Conservation (phyloP, 2,113 vertebrate genomes). For the Macroglossus sobrinus region DNA sequence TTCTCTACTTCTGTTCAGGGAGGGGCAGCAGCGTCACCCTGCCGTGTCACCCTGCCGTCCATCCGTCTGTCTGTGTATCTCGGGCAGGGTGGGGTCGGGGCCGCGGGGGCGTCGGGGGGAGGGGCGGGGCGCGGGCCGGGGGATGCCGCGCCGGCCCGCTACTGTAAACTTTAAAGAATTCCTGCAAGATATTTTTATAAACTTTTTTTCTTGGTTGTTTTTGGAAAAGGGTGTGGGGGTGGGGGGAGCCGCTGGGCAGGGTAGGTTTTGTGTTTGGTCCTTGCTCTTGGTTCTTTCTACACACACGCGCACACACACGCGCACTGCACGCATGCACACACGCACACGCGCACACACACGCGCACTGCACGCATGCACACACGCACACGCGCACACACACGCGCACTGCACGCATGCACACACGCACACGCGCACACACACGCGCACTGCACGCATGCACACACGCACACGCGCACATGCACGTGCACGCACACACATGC, state of each 20-base stretch:
- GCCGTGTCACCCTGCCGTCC: neutral
- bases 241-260: slow-evolving; percentile 67
- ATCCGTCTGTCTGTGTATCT: neutral
- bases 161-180: slow-evolving; percentile 90
- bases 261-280: slow-evolving; percentile 83
- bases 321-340: slow-evolving; percentile 52
- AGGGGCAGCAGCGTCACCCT: slow-evolving; percentile 11
- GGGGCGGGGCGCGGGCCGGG: slow-evolving; percentile 75
- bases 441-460: too few species aligned
- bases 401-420: too few species aligned
- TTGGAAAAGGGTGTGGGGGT: slow-evolving; percentile 66
- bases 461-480: too few species aligned
- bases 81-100: slow-evolving; percentile 54
- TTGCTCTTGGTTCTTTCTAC: slow-evolving; percentile 91
- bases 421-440: too few species aligned
- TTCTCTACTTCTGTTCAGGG: slow-evolving; percentile 63
- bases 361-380: too few species aligned
- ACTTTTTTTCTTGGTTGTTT: slow-evolving; percentile 82
- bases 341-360: too few species aligned
- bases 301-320: slow-evolving; percentile 74
- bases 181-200: slow-evolving; percentile 97
- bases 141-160: slow-evolving; percentile 79
- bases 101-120: slow-evolving; percentile 48
- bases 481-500: too few species aligned
- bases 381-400: too few species aligned